Base-by-base conservation (phyloP, 1,140 invertebrate genomes). In the Thereuonema tuberculata region DNA sequence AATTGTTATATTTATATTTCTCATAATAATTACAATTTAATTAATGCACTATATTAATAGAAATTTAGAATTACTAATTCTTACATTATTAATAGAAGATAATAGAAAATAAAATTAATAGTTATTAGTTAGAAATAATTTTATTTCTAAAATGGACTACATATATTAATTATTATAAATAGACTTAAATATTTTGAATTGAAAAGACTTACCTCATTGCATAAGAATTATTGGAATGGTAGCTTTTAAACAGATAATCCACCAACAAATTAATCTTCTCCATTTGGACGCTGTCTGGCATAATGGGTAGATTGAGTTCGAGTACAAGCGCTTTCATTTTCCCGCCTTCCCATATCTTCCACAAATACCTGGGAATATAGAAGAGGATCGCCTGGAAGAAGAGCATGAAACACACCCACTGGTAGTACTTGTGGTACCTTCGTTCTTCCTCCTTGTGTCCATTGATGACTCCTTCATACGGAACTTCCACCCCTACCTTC, bases 331-430 rank as follows among this genome's bases (percentile, higher is more conserved):
- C 29, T 49, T 63, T 29, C 53, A 57, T 27, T 54, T 28, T 52
- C 61, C 64, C 46, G 60, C 62, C 1, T 61, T 47, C 66, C 63
- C 43, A 62, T 12, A 62, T 56, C 57, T 69, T 69, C 78, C 78
- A 80, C 3, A 78, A 61, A 53, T 78, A 73, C 54, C 76, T 72
- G 9, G 78, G 78, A n/a, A 77, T 67, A 62, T 80, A 80, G 65
- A 80, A 80, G 56, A 78, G 63, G 24, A 78, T 68, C 0, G 76
- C 78, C 67, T 77, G 74, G 21, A 79, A 67, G 14, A 77, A 70
- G 25, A 55, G 53, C 28, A 55, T 55, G 28, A 55, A 55, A 14
- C 5, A 14, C 24, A 55, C 53, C 53, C 77, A 78, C 61, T 78
- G 75, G 64, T 77, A 77, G 64, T 78, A 79, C 0, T 69, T 70